phyloP scores from a whole-genome alignment of 2,113 vertebrate genomes.

The Malaclemys terrapin region DNA sequence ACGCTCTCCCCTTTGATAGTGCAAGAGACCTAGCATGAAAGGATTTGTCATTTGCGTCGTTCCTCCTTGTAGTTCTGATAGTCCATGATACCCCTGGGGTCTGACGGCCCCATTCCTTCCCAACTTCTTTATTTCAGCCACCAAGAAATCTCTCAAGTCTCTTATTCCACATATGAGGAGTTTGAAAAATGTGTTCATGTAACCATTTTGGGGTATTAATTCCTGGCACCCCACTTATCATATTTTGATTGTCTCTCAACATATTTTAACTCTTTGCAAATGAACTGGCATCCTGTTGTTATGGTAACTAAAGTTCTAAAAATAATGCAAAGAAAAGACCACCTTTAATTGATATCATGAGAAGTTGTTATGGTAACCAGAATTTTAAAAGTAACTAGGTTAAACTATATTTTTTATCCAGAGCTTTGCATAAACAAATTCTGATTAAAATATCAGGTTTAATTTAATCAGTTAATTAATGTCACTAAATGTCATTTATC shows the following conservation, averaged over 20 bases:
- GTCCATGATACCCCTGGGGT: constrained; percentile 69
- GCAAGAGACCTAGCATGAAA: constrained; percentile 45
- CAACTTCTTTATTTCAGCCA: constrained; percentile 80
- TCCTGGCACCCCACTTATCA: constrained; percentile 74
- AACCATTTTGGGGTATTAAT: constrained; percentile 68
- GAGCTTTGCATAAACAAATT: constrained; percentile 86
- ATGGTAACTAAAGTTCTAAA: constrained; percentile 84
- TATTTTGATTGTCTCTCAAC: constrained; percentile 80
- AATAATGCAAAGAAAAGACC: constrained; percentile 83
- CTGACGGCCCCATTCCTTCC: constrained; percentile 76
- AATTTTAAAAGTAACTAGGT: constrained; percentile 86
- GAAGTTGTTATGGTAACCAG: constrained; percentile 88
- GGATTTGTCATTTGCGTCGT: constrained; percentile 72
- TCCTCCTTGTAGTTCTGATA: constrained; percentile 78
- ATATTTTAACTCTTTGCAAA: constrained; percentile 80
- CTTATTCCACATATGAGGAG: constrained; percentile 70
- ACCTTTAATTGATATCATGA: constrained; percentile 85
- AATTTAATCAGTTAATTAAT: constrained; percentile 92
- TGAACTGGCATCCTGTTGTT: constrained; percentile 79
- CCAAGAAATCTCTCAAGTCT: constrained; percentile 78
- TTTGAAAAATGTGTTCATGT: constrained; percentile 76
- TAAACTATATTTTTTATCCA: constrained; percentile 83
- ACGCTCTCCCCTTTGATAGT: not conserved
- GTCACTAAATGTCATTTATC: constrained; percentile 90
- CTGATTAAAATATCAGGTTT: constrained; percentile 91